Evolutionary conservation across 2,797 vertebrate species (phyloP).

Genomic region (Eulemur rubriventer): DNA sequence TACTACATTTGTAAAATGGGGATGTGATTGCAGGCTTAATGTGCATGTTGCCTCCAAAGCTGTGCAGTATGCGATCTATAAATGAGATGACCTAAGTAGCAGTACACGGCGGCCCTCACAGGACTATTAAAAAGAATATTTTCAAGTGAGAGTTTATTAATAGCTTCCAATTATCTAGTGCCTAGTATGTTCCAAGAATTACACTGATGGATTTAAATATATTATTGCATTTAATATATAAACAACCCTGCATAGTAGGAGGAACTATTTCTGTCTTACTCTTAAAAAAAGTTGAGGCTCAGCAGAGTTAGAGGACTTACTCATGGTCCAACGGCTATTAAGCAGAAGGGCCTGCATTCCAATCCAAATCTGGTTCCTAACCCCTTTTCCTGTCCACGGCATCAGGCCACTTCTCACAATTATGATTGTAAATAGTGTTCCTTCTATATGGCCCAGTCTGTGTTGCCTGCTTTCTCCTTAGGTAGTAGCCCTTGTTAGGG

Average conservation of each 20-base stretch:
- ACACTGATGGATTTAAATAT: background rate
- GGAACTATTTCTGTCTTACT: background rate
- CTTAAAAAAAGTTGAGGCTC: background rate
- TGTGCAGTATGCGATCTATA: background rate
- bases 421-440: background rate
- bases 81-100: background rate
- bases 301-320: background rate
- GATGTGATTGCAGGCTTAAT: background rate
- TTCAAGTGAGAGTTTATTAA: conserved; percentile 5
- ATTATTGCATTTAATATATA: background rate
- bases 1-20: background rate
- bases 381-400: background rate
- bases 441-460: background rate
- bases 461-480: background rate
- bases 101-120: background rate
- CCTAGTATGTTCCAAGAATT: conserved; percentile 9
- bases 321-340: background rate
- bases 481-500: background rate
- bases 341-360: background rate
- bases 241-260: background rate
- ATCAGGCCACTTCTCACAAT: background rate
- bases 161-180: background rate
- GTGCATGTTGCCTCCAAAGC: background rate
- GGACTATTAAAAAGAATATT: background rate
- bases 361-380: background rate